Conservation (phyloP, 2,797 vertebrate species). For the Cynopterus sphinx region DNA sequence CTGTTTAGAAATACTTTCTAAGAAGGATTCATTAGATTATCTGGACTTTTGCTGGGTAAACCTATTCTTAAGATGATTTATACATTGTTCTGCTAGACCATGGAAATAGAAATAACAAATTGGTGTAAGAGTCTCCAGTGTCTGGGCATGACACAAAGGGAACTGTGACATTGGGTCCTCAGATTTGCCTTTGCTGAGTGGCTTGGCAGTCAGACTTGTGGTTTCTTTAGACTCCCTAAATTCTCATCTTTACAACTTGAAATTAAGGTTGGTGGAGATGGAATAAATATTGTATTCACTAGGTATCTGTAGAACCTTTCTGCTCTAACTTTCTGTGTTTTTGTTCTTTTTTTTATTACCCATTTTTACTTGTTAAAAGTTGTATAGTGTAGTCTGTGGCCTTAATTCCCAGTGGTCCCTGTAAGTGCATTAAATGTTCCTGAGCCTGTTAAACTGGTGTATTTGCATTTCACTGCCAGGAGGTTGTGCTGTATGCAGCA, state of each 20-base stretch:
- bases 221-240: constrained; percentile 72
- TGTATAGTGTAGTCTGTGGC: background rate
- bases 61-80: background rate
- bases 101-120: background rate
- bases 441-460: constrained; percentile 32
- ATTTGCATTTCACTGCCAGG: constrained; percentile 71
- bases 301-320: background rate
- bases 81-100: background rate
- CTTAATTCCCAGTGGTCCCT: background rate
- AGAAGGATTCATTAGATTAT: background rate
- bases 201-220: background rate
- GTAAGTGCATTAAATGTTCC: background rate
- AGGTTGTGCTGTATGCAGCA: constrained; percentile 68
- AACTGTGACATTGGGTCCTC: background rate
- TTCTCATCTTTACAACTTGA: constrained; percentile 21
- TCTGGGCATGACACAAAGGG: background rate
- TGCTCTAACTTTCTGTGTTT: background rate
- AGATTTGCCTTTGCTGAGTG: background rate
- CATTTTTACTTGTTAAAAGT: background rate
- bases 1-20: constrained; percentile 22
- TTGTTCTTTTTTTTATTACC: background rate
- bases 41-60: background rate
- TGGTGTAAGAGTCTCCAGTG: background rate
- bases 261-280: background rate
- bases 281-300: background rate